Evolutionary conservation across 1,140 invertebrate species (phyloP).

Genomic region (Bombus ignitus): DNA sequence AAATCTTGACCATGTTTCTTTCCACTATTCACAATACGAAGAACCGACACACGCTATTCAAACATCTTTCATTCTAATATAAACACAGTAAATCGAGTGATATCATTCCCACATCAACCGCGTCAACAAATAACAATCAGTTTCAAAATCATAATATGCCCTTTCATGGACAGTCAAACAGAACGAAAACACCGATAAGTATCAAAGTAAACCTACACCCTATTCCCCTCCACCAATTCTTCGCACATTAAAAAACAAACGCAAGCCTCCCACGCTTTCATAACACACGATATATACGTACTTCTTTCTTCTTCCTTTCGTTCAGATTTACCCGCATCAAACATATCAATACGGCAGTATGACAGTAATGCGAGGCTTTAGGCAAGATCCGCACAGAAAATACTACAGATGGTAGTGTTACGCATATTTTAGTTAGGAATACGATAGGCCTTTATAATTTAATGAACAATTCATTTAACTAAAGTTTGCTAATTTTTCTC

Average conservation of each 20-base stretch:
- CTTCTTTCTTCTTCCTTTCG: not conserved
- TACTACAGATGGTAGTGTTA: not conserved
- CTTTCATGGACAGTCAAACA: not conserved
- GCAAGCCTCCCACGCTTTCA: not conserved
- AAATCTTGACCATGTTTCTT: not conserved
- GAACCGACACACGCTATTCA: not conserved
- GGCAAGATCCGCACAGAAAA: not conserved
- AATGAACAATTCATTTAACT: too few relatives aligned
- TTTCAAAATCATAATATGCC: not conserved
- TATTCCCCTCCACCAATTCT: not conserved
- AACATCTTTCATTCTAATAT: conserved; percentile 7
- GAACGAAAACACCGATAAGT: not conserved
- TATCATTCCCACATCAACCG: not conserved
- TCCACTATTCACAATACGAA: not conserved
- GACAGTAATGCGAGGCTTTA: not conserved
- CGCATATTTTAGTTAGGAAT: not conserved
- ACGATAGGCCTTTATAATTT: not conserved
- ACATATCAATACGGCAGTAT: too few relatives aligned
- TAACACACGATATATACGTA: not conserved
- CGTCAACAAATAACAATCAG: not conserved
- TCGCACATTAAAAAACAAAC: not conserved
- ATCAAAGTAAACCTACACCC: not conserved
- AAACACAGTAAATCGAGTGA: not conserved
- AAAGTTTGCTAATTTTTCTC: not conserved
- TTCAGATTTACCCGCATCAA: too few relatives aligned